phyloP scores from a whole-genome alignment of 2,797 vertebrate species.

The Dipus sagitta region DNA sequence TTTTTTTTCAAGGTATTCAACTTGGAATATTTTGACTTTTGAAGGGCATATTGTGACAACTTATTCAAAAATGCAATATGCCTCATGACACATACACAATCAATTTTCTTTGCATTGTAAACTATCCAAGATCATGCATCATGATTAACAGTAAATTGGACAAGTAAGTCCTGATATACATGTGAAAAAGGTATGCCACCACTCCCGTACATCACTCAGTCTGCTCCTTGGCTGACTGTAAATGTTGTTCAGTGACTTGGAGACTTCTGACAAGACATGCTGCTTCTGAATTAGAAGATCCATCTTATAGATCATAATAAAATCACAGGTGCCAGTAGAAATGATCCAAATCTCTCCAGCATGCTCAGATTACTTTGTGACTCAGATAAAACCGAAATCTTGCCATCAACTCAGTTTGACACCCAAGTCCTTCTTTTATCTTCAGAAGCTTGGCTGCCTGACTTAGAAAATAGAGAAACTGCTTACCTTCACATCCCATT shows the following conservation, averaged over 20 bases:
- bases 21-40: conserved; percentile 20
- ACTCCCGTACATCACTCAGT: not conserved
- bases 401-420: not conserved
- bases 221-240: conserved; percentile 21
- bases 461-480: not conserved
- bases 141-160: conserved; percentile 61
- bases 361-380: conserved; percentile 56
- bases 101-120: conserved; percentile 59
- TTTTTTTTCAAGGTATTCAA: conserved; percentile 17
- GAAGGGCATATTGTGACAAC: conserved; percentile 34
- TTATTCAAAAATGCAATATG: conserved; percentile 54
- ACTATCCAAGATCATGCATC: not conserved
- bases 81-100: conserved; percentile 40
- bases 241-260: conserved; percentile 4
- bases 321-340: conserved; percentile 34
- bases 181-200: conserved; percentile 19
- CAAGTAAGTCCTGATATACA: conserved; percentile 56
- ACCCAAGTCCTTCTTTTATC: not conserved
- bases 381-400: conserved; percentile 41
- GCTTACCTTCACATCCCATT: not conserved
- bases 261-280: not conserved
- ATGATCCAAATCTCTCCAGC: not conserved
- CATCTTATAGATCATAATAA: not conserved
- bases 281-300: conserved; percentile 47
- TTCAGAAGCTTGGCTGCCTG: not conserved